Conservation (phyloP, 53 echinoderm and acorn worm genomes). For the Pentamera pediparva region DNA sequence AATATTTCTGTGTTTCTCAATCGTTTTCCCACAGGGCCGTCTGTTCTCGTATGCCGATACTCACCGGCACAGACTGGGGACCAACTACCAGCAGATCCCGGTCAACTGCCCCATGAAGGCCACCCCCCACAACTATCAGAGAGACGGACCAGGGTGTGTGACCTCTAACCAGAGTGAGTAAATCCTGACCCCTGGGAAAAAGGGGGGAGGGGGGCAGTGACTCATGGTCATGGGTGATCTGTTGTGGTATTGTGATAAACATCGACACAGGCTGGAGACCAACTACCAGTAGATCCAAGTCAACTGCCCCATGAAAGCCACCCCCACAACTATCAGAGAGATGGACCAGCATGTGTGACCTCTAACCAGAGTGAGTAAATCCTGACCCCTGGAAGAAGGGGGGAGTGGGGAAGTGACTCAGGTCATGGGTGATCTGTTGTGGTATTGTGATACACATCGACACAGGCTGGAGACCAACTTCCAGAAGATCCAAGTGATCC, state of each 20-base stretch:
- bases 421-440: no score
- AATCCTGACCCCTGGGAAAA: no score
- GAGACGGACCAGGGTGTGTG: conserved; percentile 89
- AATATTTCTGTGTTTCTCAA: not conserved
- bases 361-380: conserved; percentile 96
- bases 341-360: conserved; percentile 85
- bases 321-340: conserved; percentile 82
- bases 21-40: conserved; percentile 61
- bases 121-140: conserved; percentile 75
- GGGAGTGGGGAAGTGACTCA: no score
- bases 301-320: conserved; percentile 86
- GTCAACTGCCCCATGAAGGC: conserved; percentile 93
- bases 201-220: no score
- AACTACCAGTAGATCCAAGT: conserved; percentile 97
- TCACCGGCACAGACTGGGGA: conserved; percentile 92
- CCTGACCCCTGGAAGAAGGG: no score
- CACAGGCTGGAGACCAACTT: conserved; percentile 94
- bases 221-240: no score
- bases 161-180: conserved; percentile 92
- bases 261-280: conserved; percentile 95
- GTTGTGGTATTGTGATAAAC: conserved; percentile 96
- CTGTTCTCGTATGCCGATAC: conserved; percentile 98
- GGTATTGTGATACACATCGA: conserved; percentile 93
- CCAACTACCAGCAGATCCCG: conserved; percentile 97
- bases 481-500: conserved; percentile 90